A percentile compares a stretch with the other conserved stretches of the same genome.
Conservation (phyloP, 1,140 invertebrate genomes). For the Aplysia californica region DNA sequence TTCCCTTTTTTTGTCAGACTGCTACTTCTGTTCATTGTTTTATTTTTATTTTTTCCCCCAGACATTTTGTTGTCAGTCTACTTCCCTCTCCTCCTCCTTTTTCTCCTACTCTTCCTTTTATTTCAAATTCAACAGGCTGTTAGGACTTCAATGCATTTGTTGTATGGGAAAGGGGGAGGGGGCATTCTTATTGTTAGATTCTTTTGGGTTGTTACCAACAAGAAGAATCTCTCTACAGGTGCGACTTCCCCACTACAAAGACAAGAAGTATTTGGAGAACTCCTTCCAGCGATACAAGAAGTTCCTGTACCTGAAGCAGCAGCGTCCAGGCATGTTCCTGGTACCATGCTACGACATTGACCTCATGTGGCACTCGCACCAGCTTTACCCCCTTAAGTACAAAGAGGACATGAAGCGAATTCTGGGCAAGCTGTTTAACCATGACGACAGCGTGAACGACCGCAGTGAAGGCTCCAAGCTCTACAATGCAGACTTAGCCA, state of each 20-base stretch:
- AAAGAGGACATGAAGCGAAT: conserved; percentile 64
- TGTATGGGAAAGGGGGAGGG: too few relatives aligned
- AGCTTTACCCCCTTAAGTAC: conserved; percentile 67
- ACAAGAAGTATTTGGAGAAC: conserved; percentile 64
- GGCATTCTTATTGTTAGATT: too few relatives aligned
- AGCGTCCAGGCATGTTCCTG: conserved; percentile 66
- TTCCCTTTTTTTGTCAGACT: too few relatives aligned
- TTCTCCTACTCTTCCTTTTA: too few relatives aligned
- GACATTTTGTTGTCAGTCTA: too few relatives aligned
- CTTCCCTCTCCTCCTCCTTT: too few relatives aligned
- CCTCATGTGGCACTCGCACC: conserved; percentile 71
- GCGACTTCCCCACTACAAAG: conserved; percentile 69
- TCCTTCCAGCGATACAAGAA: conserved; percentile 68
- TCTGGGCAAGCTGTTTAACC: conserved; percentile 65
- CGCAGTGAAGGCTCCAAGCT: conserved; percentile 65
- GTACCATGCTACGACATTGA: conserved; percentile 72
- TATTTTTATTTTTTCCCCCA: too few relatives aligned
- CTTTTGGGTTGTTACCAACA: too few relatives aligned
- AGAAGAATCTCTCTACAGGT: conserved; percentile 13
- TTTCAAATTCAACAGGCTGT: too few relatives aligned
- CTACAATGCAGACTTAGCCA: conserved; percentile 40
- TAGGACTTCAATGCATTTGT: too few relatives aligned
- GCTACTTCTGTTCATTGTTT: too few relatives aligned
- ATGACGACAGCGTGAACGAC: conserved; percentile 69
- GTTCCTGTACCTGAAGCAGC: conserved; percentile 68